Evolutionary conservation across 2,888 invertebrate species (phyloP), one percentile per base, ranked within the genome.

Genomic region (Sicus ferrugineus): DNA sequence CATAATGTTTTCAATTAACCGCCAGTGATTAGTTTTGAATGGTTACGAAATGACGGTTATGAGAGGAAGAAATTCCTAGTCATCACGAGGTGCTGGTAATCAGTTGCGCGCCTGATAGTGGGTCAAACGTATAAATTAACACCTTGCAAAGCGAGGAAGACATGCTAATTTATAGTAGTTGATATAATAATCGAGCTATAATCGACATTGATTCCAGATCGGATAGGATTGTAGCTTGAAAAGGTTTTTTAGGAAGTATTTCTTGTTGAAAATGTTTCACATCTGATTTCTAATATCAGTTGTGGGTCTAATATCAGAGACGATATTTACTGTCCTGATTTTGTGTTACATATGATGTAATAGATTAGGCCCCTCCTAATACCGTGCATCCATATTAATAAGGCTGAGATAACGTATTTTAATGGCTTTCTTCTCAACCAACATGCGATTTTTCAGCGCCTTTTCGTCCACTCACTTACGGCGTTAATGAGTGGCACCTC

Each of bases 1-100:
- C 42, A 38, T 42, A 68, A 48, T 61, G 23, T 54, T 62, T 68
- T 68, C 62, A 68, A 68, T 68, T 62, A 62, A 62, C 58, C 52
- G n/a, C n/a, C 38, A 50, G 30, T 68, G 68, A 68, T 68, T 68
- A 62, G 14, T 67, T 42, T 26, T 23, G 31, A n/a, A n/a, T n/a
- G 38, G 38, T 14, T n/a, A n/a, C 9, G 26, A 7, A 1, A 16
- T 26, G 5, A n/a, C n/a, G 46, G 42, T n/a, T 42, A 42, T 4
- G 16, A 42, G 42, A 42, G 42, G 26, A 34, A 48, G n/a, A 56
- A 66, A 56, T 56, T 66, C 11, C 11, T 46, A 67, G 48, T 54
- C 48, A 58, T 46, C 58, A 31, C 67, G 31, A 16, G 14, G 16
- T 34, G n/a, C 6, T 4, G 46, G 21, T 59, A 67, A 48, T 59